Conservation (phyloP, 2,113 vertebrate species). For the Sphaerodactylus townsendi region DNA sequence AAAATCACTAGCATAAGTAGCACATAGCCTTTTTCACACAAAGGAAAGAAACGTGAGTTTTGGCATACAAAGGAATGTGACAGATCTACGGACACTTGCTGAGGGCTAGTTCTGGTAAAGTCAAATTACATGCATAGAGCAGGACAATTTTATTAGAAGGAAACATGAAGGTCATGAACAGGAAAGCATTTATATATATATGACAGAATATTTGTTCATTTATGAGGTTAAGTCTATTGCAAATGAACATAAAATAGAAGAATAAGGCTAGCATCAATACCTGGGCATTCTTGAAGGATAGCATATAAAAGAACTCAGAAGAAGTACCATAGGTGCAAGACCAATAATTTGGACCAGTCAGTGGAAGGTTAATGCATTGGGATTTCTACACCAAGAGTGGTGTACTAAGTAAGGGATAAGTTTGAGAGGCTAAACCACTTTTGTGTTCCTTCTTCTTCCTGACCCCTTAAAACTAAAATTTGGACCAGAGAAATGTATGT, state of each 20-base stretch:
- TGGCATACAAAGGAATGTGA: not conserved
- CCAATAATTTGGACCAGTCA: not conserved
- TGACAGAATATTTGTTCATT: not conserved
- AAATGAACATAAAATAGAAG: not conserved
- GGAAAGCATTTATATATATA: not conserved
- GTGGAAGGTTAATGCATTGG: not conserved
- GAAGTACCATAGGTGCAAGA: not conserved
- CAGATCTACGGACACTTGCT: not conserved
- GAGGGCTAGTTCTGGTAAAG: not conserved
- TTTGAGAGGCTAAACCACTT: not conserved
- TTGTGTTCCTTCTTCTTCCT: not conserved
- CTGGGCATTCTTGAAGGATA: not conserved
- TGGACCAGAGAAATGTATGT: not conserved
- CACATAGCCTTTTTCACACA: not conserved
- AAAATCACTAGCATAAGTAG: not conserved
- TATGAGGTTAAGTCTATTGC: not conserved
- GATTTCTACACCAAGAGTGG: not conserved
- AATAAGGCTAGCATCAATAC: not conserved
- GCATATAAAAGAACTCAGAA: not conserved
- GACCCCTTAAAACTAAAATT: not conserved
- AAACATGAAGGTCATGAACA: not conserved
- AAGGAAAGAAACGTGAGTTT: not conserved
- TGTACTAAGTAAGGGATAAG: not conserved
- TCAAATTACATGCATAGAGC: no score
- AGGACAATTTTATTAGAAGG: not conserved